Evolutionary conservation across 2,888 invertebrate genomes (phyloP).

Genomic region (Blomia tropicalis): DNA sequence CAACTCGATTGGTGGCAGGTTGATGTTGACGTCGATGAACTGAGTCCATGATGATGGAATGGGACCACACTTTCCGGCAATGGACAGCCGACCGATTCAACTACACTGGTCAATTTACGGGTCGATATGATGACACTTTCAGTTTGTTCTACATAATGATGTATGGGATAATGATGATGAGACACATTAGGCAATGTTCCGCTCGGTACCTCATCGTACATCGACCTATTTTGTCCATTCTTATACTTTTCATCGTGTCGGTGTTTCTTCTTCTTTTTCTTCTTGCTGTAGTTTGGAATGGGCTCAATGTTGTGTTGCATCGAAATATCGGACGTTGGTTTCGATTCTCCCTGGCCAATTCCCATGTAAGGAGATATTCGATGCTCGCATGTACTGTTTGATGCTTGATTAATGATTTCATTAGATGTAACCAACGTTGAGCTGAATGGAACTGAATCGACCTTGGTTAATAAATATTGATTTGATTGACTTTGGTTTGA

Average conservation of each 20-base stretch:
- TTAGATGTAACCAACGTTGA: neutral
- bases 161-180: neutral
- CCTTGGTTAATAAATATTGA: neutral
- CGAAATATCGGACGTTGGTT: too few species aligned
- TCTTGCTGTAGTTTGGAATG: neutral
- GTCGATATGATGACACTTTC: slow-evolving; percentile 3
- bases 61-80: neutral
- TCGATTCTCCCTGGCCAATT: too few species aligned
- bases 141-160: neutral
- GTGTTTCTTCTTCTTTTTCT: neutral
- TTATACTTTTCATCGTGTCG: neutral
- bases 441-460: neutral
- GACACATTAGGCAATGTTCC: too few species aligned
- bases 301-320: too few species aligned
- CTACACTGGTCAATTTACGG: slow-evolving; percentile 16
- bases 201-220: too few species aligned
- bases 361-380: too few species aligned
- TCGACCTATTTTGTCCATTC: neutral
- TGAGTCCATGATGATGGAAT: neutral
- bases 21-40: neutral
- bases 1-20: neutral
- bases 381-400: too few species aligned
- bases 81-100: slow-evolving; percentile 19
- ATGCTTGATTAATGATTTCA: neutral
- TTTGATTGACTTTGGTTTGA: neutral